phyloP scores from a whole-genome alignment of 2,113 vertebrate genomes.

The Anoura caudifer region DNA sequence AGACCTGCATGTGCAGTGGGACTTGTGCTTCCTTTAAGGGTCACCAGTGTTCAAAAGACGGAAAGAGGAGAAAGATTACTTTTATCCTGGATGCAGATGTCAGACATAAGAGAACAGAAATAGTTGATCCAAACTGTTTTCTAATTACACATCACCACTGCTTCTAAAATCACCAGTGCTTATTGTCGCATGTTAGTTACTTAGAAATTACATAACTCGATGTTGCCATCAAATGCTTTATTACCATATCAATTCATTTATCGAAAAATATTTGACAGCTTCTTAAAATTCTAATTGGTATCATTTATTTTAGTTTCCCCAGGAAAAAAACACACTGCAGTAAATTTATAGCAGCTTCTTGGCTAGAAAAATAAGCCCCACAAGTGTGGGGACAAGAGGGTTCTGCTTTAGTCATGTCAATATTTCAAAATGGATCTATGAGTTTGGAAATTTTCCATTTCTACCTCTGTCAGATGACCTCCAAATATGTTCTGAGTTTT shows the following conservation, averaged over 20 bases:
- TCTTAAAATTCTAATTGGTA: background rate
- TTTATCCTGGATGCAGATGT: background rate
- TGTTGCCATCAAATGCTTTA: background rate
- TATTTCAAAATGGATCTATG: background rate
- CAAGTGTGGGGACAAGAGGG: background rate
- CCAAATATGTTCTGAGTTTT: background rate
- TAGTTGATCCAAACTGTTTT: background rate
- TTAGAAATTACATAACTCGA: background rate
- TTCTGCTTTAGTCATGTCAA: background rate
- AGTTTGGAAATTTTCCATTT: background rate
- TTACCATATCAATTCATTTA: background rate
- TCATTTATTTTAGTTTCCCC: background rate
- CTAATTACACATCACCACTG: background rate
- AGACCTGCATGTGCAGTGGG: background rate
- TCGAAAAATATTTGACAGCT: background rate
- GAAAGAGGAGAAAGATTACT: background rate
- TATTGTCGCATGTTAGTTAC: background rate
- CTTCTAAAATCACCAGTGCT: background rate
- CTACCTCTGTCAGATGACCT: background rate
- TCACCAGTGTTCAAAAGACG: background rate
- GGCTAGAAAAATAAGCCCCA: background rate
- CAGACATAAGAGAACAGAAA: background rate
- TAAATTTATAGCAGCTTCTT: background rate
- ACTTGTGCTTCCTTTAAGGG: background rate
- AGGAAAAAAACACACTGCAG: background rate